Percentiles rank a stretch among this genome's conserved stretches.
These are phyloP conservation scores for Dynastes tityus DNA, from an alignment of 2,888 invertebrate genomes.

Conservation along the genomic window DNA sequence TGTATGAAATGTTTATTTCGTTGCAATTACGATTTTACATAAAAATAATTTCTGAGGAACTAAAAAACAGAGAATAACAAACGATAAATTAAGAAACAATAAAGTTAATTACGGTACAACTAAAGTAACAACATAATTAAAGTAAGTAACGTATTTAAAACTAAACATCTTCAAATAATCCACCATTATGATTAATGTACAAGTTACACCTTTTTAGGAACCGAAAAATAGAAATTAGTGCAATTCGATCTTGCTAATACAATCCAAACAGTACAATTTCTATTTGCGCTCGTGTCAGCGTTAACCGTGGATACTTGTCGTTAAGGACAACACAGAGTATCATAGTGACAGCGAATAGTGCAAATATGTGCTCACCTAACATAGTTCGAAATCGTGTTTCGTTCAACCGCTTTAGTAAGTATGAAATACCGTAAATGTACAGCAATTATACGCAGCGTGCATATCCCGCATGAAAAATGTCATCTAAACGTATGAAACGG, in stretches of 20 bases:
- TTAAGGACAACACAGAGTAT: background rate
- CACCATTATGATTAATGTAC: no score
- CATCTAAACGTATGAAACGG: background rate
- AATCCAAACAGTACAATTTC: constrained; percentile 4
- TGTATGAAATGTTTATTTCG: no score
- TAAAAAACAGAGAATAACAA: no score
- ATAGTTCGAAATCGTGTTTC: constrained; percentile 6
- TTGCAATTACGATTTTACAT: no score
- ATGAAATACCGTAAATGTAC: background rate
- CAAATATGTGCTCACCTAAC: constrained; percentile 7
- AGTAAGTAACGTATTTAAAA: no score
- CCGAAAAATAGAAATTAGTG: no score
- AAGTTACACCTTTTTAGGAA: no score
- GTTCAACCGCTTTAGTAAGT: background rate
- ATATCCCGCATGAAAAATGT: constrained; percentile 2
- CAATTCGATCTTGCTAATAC: constrained; percentile 13
- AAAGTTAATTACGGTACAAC: no score
- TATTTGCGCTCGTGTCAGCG: background rate
- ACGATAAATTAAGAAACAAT: no score
- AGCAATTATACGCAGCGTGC: background rate
- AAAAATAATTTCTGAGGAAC: no score
- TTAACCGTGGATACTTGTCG: background rate
- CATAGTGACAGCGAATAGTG: background rate
- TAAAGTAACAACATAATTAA: no score
- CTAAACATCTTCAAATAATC: no score